phyloP scores from a whole-genome alignment of 2,888 invertebrate species.

The Ellobium chinense region DNA sequence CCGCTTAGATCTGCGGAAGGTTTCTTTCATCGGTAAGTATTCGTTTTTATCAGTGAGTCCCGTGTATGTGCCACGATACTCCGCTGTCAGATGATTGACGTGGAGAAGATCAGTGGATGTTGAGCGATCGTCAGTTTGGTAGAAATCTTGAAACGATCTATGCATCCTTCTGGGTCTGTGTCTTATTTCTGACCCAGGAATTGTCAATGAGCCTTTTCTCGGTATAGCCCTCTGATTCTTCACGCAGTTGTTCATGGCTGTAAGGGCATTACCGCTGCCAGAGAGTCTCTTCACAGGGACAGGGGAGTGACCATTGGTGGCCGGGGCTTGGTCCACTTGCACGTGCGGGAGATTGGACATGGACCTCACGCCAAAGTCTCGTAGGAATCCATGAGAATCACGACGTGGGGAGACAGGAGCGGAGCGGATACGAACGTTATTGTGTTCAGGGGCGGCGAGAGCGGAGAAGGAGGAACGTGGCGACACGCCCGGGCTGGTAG shows the following conservation, averaged over 20 bases:
- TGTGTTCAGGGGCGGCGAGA: conserved; percentile 54
- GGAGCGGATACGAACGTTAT: conserved; percentile 52
- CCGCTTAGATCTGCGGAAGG: conserved; percentile 55
- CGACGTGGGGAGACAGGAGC: conserved; percentile 67
- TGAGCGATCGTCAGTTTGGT: conserved; percentile 16
- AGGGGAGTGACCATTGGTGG: conserved; percentile 43
- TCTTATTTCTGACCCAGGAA: conserved; percentile 32
- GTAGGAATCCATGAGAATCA: conserved; percentile 55
- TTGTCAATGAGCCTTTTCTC: conserved; percentile 42
- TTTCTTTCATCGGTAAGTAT: conserved; percentile 52
- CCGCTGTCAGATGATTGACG: conserved; percentile 28
- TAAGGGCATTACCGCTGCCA: conserved; percentile 44
- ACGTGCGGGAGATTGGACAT: conserved; percentile 44
- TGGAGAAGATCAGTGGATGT: conserved; percentile 22
- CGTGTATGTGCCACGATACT: conserved; percentile 36
- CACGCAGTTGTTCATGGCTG: background rate
- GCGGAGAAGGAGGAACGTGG: conserved; percentile 55
- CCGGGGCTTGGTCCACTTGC: conserved; percentile 54
- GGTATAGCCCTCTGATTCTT: background rate
- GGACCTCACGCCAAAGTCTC: conserved; percentile 48
- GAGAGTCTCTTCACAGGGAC: conserved; percentile 56
- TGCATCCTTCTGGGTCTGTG: conserved; percentile 39
- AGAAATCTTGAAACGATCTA: conserved; percentile 46
- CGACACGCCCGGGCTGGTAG: conserved; percentile 56
- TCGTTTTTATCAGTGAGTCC: conserved; percentile 51